Evolutionary conservation across 2,797 vertebrate species (phyloP).

Genomic region (Acanthurus leucopareius): DNA sequence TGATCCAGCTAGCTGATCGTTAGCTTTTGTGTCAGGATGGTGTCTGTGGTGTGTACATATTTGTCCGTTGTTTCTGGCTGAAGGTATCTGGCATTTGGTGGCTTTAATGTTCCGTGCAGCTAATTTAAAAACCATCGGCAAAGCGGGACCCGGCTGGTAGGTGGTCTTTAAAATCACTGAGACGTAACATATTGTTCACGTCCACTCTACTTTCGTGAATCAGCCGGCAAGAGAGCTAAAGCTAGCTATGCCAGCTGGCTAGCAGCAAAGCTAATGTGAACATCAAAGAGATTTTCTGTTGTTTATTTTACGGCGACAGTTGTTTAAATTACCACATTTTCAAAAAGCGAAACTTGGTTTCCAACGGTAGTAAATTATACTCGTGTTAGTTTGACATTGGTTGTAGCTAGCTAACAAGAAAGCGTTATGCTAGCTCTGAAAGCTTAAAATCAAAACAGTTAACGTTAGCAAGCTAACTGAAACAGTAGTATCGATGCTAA

Average conservation of each 20-base stretch:
- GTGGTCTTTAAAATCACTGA: constrained; percentile 66
- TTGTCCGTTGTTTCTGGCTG: constrained; percentile 81
- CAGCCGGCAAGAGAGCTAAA: constrained; percentile 52
- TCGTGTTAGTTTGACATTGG: background rate
- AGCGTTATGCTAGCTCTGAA: constrained; percentile 25
- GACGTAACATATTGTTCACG: constrained; percentile 65
- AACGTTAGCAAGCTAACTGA: constrained; percentile 6
- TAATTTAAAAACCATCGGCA: constrained; percentile 87
- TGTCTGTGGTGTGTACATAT: constrained; percentile 68
- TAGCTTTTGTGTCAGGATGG: constrained; percentile 81
- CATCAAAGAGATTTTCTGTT: background rate
- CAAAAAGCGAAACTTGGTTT: rapidly evolving
- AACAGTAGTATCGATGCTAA: background rate
- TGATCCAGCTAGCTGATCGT: constrained; percentile 61
- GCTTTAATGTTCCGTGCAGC: constrained; percentile 89
- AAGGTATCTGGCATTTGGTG: constrained; percentile 73
- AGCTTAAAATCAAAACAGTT: constrained; percentile 46
- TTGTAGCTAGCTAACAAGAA: constrained; percentile 15
- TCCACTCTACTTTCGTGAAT: constrained; percentile 60
- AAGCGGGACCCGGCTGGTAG: constrained; percentile 90
- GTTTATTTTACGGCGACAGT: background rate
- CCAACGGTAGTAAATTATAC: background rate
- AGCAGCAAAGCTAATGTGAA: constrained; percentile 40
- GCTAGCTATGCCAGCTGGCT: constrained; percentile 60
- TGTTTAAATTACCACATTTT: background rate